Percentiles rank a stretch among this genome's conserved stretches.
phyloP scores from a whole-genome alignment of 2,797 vertebrate genomes.

The Channa striata region DNA sequence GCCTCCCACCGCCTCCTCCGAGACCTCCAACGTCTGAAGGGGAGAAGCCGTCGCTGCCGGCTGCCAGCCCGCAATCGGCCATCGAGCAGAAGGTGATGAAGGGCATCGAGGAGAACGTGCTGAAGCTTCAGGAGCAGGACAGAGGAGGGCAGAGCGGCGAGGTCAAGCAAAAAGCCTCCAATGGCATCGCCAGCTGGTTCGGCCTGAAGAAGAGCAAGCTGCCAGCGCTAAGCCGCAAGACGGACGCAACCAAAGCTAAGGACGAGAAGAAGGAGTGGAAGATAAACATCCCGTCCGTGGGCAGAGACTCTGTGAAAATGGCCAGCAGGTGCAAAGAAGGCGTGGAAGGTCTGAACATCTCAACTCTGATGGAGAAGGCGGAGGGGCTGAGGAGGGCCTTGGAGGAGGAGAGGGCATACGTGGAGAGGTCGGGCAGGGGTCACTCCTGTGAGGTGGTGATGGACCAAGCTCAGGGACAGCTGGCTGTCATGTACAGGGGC shows the following conservation, averaged over 20 bases:
- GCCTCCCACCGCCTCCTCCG: constrained; percentile 79
- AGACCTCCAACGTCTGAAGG: constrained; percentile 59
- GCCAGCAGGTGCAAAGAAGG: constrained; percentile 88
- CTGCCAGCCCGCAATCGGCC: constrained; percentile 85
- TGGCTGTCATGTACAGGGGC: constrained; percentile 92
- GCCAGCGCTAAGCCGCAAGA: constrained; percentile 91
- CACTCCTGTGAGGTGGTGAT: constrained; percentile 85
- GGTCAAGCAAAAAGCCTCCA: constrained; percentile 91
- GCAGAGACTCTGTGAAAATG: constrained; percentile 86
- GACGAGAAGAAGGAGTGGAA: constrained; percentile 88
- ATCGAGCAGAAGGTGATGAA: constrained; percentile 99
- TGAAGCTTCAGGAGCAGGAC: constrained; percentile 93
- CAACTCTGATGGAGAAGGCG: constrained; percentile 96
- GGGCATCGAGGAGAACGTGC: constrained; percentile 95
- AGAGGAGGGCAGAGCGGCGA: constrained; percentile 80
- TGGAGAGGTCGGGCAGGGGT: constrained; percentile 87
- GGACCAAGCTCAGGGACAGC: constrained; percentile 88
- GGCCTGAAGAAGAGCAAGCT: constrained; percentile 95
- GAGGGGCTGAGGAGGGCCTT: constrained; percentile 93
- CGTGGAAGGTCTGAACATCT: constrained; percentile 95
- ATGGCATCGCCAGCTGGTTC: constrained; percentile 96
- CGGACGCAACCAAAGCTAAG: constrained; percentile 86
- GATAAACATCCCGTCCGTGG: constrained; percentile 86
- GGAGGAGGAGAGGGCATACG: constrained; percentile 94
- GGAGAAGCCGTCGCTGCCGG: constrained; percentile 70